These are phyloP conservation scores for Erebia epiphron DNA, from an alignment of 2,888 invertebrate species.

Conservation along the genomic window DNA sequence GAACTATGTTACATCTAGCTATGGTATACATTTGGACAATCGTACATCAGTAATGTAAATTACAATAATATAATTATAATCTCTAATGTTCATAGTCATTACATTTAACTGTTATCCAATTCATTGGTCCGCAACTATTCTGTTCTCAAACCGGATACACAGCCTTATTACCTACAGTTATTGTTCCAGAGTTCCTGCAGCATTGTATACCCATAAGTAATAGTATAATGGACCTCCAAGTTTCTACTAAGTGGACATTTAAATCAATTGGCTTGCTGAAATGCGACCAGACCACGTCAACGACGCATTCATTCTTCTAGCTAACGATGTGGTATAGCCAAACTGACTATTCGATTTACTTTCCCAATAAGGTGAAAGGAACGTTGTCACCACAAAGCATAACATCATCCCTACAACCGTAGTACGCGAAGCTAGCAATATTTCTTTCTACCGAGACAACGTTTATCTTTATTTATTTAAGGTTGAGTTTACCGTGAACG, in stretches of 20 bases:
- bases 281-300: slow-evolving; percentile 54
- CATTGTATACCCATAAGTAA: slow-evolving; percentile 12
- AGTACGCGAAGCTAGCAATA: slow-evolving; percentile 36
- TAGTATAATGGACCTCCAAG: slow-evolving; percentile 26
- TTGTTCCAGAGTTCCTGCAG: slow-evolving; percentile 14
- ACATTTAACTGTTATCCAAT: slow-evolving; percentile 12
- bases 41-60: background rate
- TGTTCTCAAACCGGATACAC: slow-evolving; percentile 22
- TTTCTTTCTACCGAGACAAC: slow-evolving; percentile 27
- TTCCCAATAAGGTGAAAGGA: slow-evolving; percentile 65
- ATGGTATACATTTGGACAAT: background rate
- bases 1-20: background rate
- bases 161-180: slow-evolving; percentile 16
- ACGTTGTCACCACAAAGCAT: slow-evolving; percentile 69
- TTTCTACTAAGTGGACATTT: slow-evolving; percentile 50
- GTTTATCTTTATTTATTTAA: slow-evolving; percentile 51
- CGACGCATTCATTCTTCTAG: slow-evolving; percentile 48
- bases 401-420: slow-evolving; percentile 60
- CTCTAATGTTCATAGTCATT: background rate
- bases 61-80: background rate
- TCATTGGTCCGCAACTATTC: slow-evolving; percentile 17
- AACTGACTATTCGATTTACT: slow-evolving; percentile 63
- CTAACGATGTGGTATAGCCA: slow-evolving; percentile 65
- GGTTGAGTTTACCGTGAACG: slow-evolving; percentile 53
- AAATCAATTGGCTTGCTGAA: slow-evolving; percentile 58